Evolutionary conservation across 2,797 vertebrate genomes (phyloP), one percentile per base, ranked within the genome.

Genomic region (Siniperca obscura): DNA sequence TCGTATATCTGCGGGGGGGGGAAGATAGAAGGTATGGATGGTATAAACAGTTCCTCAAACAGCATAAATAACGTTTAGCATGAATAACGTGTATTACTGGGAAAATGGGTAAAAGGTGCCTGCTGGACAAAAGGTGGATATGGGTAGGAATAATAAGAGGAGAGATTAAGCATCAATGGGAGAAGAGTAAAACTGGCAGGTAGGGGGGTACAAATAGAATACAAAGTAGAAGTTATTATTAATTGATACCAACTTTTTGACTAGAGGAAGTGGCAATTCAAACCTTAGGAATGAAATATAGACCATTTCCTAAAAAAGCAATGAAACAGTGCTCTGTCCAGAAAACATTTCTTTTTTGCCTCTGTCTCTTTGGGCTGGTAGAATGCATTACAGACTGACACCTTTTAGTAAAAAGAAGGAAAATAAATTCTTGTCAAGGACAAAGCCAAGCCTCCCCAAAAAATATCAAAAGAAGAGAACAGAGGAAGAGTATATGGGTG

Each of bases 1-100:
- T 99, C 97, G 25, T 98, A 99, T 91, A 99, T 99, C 98, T 99
- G 90, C 0, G 16, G 42, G 1, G 1, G 1, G 1, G 0, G 0
- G 21, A 21, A 44, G 7, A 61, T 13, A 85, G 0, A 25, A 60
- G 40, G 11, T 2, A 2, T 4, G 7, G 16, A 40, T 40, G 16
- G 34, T 27, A 30, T 2, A 16, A 57, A 62, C 36, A 22, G 8
- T 7, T 71, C 36, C 21, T 42, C 8, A 1, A 84, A 57, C 10
- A 30, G 27, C 27, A 30, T 30, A 30, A 30, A 30, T 30, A 30
- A 30, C 30, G 3, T 30, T 30, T 3, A 30, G 30, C 30, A 30
- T 62, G 13, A 40, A 36, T 56, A 30, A 70, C 14, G 38, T 19
- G 46, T 11, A 22, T 21, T 9, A n/a, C 19, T 16, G 62, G 19